Evolutionary conservation across 2,797 vertebrate genomes (phyloP), one percentile per base, ranked within the genome.

Genomic region (Buphagus erythrorhynchus): DNA sequence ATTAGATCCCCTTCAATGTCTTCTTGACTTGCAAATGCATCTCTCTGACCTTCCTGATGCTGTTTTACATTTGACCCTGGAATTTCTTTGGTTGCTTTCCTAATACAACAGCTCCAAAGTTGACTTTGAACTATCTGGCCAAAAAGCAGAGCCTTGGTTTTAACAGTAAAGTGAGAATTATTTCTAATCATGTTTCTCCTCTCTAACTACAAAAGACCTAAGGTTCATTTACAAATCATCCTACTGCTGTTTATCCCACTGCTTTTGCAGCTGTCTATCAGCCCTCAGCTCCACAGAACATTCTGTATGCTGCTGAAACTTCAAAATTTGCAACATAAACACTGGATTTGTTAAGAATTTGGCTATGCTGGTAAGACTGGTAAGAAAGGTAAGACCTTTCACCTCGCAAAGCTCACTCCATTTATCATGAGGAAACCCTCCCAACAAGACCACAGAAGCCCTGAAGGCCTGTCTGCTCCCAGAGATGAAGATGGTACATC

Each of bases 11-110:
- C 90, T 96, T 95, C 80, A 87, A 52, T 28, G 76, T 93, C 88
- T 80, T 88, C 93, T 92, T 97, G 95, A 96, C 93, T 96, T 96
- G 89, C 81, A 85, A 84, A 93, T 73, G n/a, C 59, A 76, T 59
- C 33, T 76, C 63, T 96, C 84, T 93, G 68, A 92, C 96, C 92
- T 97, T 96, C 62, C 61, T 36, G n/a, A 73, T 91, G 77, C 71
- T 66, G 84, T 86, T 94, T 73, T 94, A 95, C 91, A 90, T 93
- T 86, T 79, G 91, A 86, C 91, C 74, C 93, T 83, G 65, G 86
- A 67, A 77, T 74, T 85, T 49, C 45, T 54, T 16, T n/a, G 18
- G 42, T 75, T 87, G 40, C 55, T 75, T 88, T 86, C 80, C 79
- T 43, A 26, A 72, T 49, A 86, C 62, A 74, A 66, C 19, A 74